These are phyloP conservation scores for Salminus brasiliensis DNA, from an alignment of 2,113 vertebrate species.

Conservation along the genomic window DNA sequence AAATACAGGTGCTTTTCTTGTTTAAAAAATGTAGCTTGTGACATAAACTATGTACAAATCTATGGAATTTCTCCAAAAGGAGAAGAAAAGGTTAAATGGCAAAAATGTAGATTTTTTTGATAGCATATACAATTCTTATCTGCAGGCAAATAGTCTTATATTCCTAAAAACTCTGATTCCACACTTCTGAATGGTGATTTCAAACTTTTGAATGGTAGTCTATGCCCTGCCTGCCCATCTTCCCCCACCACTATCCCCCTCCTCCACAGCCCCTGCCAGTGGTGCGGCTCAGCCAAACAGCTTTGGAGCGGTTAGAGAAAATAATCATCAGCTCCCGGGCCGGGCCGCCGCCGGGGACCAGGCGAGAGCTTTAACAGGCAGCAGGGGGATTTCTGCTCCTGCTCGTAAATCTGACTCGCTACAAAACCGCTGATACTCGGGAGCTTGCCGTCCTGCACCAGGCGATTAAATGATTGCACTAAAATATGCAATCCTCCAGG, in stretches of 20 bases:
- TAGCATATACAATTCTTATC: too few relatives aligned
- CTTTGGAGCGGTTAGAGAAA: slow-evolving; percentile 49
- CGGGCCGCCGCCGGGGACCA: slow-evolving; percentile 25
- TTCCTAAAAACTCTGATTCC: too few relatives aligned
- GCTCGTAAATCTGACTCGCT: slow-evolving; percentile 44
- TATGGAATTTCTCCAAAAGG: too few relatives aligned
- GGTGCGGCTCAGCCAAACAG: slow-evolving; percentile 35
- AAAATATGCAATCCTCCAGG: slow-evolving; percentile 46
- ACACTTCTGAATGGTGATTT: too few relatives aligned
- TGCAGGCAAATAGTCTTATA: too few relatives aligned
- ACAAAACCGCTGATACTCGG: slow-evolving; percentile 37
- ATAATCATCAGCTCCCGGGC: slow-evolving; percentile 51
- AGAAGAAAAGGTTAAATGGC: too few relatives aligned
- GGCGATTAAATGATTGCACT: slow-evolving; percentile 43
- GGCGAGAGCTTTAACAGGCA: slow-evolving; percentile 33
- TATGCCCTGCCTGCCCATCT: neutral
- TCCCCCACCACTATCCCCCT: neutral
- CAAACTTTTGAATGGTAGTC: too few relatives aligned
- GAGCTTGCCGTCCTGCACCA: slow-evolving; percentile 17
- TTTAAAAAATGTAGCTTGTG: too few relatives aligned
- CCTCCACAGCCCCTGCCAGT: slow-evolving; percentile 8
- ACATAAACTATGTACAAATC: too few relatives aligned
- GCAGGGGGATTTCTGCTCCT: slow-evolving; percentile 33
- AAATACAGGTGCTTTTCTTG: too few relatives aligned
- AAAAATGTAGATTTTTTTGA: too few relatives aligned